Conservation (phyloP, 2,888 invertebrate genomes). For the Charanyca ferruginea region DNA sequence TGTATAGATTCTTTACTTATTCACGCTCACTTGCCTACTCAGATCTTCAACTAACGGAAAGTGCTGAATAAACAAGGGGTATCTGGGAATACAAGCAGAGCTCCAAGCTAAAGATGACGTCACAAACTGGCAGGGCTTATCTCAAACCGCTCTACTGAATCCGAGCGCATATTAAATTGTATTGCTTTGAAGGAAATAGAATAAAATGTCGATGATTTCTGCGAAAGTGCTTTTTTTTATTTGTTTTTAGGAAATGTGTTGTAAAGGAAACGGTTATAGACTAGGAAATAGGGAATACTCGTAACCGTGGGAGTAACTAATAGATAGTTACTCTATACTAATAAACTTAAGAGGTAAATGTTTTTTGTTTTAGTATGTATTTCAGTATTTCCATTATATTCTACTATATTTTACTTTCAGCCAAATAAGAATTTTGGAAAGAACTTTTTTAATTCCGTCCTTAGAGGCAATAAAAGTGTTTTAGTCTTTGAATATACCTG, state of each 20-base stretch:
- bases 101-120: conserved; percentile 24
- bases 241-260: neutral
- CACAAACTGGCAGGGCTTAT: conserved; percentile 29
- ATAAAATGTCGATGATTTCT: neutral
- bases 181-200: conserved; percentile 10
- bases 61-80: conserved; percentile 35
- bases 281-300: neutral
- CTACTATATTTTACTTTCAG: neutral
- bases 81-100: conserved; percentile 32
- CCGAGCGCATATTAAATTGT: conserved; percentile 25
- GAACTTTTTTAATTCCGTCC: neutral
- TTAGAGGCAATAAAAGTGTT: conserved; percentile 22
- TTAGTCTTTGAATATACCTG: neutral
- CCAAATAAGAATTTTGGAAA: neutral
- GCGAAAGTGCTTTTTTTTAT: neutral
- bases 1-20: conserved; percentile 27
- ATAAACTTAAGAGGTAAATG: too few relatives aligned
- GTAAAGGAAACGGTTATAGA: neutral
- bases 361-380: too few relatives aligned
- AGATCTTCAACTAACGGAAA: conserved; percentile 19
- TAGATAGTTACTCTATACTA: too few relatives aligned
- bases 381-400: neutral
- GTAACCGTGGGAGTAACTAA: too few relatives aligned
- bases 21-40: conserved; percentile 17
- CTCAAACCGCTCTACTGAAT: conserved; percentile 25